Percentiles rank a stretch among this genome's conserved stretches.
These are phyloP conservation scores for Venturia canescens DNA, from an alignment of 1,140 invertebrate genomes.

Conservation along the genomic window DNA sequence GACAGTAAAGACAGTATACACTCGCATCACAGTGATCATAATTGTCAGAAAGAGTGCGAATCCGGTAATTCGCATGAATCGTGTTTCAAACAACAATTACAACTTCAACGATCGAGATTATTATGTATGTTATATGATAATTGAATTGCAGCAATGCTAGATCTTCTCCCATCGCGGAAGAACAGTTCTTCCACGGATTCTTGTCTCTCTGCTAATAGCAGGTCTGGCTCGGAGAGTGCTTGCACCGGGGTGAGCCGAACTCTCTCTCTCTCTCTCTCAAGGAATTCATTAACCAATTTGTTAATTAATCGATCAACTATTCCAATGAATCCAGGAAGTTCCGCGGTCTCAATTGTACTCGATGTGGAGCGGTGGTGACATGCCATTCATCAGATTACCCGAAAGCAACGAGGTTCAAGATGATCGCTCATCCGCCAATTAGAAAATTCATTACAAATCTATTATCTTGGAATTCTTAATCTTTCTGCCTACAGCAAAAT, in stretches of 20 bases:
- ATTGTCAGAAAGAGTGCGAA: slow-evolving; percentile 69
- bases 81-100: slow-evolving; percentile 48
- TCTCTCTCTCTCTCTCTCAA: too few relatives aligned
- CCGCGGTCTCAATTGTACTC: slow-evolving; percentile 77
- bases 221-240: slow-evolving; percentile 78
- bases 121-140: slow-evolving; percentile 16
- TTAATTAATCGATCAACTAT: background rate
- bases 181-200: slow-evolving; percentile 82
- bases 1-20: slow-evolving; percentile 75
- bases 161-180: slow-evolving; percentile 78
- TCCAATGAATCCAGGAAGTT: slow-evolving; percentile 65
- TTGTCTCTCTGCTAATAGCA: slow-evolving; percentile 79
- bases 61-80: slow-evolving; percentile 63
- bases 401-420: slow-evolving; percentile 73
- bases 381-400: slow-evolving; percentile 77
- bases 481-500: background rate
- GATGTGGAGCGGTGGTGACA: slow-evolving; percentile 78
- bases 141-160: slow-evolving; percentile 63
- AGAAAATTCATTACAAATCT: slow-evolving; percentile 19
- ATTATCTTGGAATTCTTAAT: background rate
- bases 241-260: slow-evolving; percentile 72
- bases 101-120: slow-evolving; percentile 57
- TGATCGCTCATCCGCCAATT: slow-evolving; percentile 68
- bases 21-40: slow-evolving; percentile 67
- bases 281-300: background rate